phyloP scores from a whole-genome alignment of 2,113 vertebrate species.

The Sylvietta virens region DNA sequence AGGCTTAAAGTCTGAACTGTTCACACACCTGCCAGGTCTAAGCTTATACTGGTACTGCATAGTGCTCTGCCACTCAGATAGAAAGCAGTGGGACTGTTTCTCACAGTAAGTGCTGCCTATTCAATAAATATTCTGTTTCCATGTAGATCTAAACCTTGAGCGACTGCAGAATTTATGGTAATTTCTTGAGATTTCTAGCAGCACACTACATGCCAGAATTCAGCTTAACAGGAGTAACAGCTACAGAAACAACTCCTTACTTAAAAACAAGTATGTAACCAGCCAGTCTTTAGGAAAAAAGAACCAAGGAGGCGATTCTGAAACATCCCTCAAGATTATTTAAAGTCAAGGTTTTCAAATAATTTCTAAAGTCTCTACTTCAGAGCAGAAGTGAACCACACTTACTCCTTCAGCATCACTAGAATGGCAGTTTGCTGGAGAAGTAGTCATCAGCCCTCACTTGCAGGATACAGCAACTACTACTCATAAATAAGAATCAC shows the following conservation, averaged over 20 bases:
- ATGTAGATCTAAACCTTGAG: accelerated
- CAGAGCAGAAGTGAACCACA: background rate
- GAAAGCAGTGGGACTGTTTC: background rate
- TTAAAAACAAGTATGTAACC: background rate
- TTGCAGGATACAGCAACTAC: background rate
- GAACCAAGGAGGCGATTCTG: background rate
- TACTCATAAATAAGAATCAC: background rate
- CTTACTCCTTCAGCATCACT: background rate
- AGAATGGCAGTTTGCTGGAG: background rate
- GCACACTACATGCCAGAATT: background rate
- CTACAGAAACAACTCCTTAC: background rate
- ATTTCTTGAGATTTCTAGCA: background rate
- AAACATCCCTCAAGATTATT: background rate
- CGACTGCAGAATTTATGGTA: background rate
- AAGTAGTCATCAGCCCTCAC: background rate
- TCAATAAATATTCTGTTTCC: background rate
- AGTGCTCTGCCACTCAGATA: background rate
- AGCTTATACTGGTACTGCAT: background rate
- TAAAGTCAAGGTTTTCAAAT: background rate
- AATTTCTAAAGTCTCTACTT: background rate
- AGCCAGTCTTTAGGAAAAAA: background rate
- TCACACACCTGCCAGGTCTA: background rate
- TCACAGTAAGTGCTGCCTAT: background rate
- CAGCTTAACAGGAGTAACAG: background rate
- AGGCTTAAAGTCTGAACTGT: background rate